Evolutionary conservation across 2,797 vertebrate genomes (phyloP).

Genomic region (Siniperca scherzeri): DNA sequence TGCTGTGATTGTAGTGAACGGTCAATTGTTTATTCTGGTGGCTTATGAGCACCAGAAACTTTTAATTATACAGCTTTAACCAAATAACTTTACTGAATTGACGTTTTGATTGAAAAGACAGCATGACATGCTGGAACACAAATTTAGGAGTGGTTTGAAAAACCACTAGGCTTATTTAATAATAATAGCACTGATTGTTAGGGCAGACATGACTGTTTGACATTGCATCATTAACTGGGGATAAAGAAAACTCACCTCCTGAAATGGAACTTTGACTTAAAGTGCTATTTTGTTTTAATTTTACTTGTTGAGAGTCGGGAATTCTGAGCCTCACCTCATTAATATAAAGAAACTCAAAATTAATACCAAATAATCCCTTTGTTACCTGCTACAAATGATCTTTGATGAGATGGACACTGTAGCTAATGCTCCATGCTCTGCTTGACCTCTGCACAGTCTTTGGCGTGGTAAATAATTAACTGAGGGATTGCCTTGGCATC

Average conservation of each 20-base stretch:
- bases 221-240: neutral
- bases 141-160: neutral
- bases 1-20: neutral
- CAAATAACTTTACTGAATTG: neutral
- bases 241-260: neutral
- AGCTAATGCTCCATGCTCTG: conserved; percentile 24
- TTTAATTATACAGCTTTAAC: neutral
- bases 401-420: conserved; percentile 33
- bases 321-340: neutral
- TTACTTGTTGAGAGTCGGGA: neutral
- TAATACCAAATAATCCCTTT: neutral
- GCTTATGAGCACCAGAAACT: neutral
- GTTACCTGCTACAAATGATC: conserved; percentile 35
- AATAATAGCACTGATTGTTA: neutral
- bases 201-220: neutral
- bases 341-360: neutral
- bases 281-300: conserved; percentile 6
- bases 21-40: neutral
- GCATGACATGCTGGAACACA: neutral
- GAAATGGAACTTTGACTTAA: neutral
- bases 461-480: conserved; percentile 50
- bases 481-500: conserved; percentile 41
- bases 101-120: neutral
- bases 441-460: conserved; percentile 45
- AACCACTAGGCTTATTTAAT: neutral